These are phyloP conservation scores for Nebria salina DNA, from an alignment of 2,888 invertebrate genomes.

Conservation along the genomic window DNA sequence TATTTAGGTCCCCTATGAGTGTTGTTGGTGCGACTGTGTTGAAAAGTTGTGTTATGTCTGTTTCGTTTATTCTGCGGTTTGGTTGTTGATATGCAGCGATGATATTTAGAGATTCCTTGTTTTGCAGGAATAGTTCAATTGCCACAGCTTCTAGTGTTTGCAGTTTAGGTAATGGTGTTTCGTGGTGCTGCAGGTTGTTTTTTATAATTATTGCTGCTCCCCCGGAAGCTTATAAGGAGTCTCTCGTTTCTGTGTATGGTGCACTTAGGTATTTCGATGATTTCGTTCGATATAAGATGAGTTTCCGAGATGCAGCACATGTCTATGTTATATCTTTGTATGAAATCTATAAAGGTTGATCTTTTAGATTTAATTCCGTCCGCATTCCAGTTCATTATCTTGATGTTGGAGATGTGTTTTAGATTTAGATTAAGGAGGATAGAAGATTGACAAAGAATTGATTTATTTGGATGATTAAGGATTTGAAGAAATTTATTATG, in stretches of 20 bases:
- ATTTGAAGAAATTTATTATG: not conserved
- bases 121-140: slow-evolving; percentile 8
- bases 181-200: not conserved
- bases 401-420: not conserved
- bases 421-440: not conserved
- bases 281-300: not conserved
- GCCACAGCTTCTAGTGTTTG: slow-evolving; percentile 20
- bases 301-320: not conserved
- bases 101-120: slow-evolving; percentile 21
- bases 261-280: not conserved
- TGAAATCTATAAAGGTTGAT: not conserved
- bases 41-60: slow-evolving; percentile 35
- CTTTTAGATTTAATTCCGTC: not conserved
- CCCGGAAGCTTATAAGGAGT: not conserved
- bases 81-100: slow-evolving; percentile 42
- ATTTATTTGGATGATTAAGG: not conserved
- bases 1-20: slow-evolving; percentile 44
- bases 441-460: not conserved
- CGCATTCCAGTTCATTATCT: slow-evolving; percentile 6
- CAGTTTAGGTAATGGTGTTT: slow-evolving; percentile 10
- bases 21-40: slow-evolving; percentile 18
- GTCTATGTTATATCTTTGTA: slow-evolving; percentile 5
- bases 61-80: slow-evolving; percentile 34
- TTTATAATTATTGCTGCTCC: too few relatives aligned
- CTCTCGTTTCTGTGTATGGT: not conserved